A percentile compares a stretch with the other conserved stretches of the same genome.
Conservation (phyloP, 2,888 invertebrate species). For the Reticulitermes lucifugus region DNA sequence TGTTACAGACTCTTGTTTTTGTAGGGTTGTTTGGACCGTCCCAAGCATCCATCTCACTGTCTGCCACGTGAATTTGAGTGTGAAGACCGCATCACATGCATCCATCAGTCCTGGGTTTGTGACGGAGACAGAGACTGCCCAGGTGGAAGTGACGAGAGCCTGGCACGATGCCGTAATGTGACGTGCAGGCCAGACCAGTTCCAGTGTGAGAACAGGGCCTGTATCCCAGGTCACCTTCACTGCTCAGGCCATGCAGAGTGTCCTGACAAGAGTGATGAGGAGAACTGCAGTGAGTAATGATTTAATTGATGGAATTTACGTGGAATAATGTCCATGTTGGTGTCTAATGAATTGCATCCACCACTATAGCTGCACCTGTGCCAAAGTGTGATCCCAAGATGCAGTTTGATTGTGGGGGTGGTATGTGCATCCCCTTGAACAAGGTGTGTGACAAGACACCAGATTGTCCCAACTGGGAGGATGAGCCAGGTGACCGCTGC, state of each 20-base stretch:
- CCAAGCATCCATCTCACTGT: slow-evolving; percentile 73
- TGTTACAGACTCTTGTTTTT: neutral
- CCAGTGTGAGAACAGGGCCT: slow-evolving; percentile 79
- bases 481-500: slow-evolving; percentile 85
- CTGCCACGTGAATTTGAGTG: slow-evolving; percentile 81
- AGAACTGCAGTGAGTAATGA: slow-evolving; percentile 77
- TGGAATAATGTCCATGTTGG: slow-evolving; percentile 46
- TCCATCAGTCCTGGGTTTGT: slow-evolving; percentile 85
- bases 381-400: slow-evolving; percentile 79
- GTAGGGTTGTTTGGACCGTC: slow-evolving; percentile 72
- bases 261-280: slow-evolving; percentile 87
- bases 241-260: slow-evolving; percentile 89
- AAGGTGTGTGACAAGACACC: slow-evolving; percentile 87
- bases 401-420: slow-evolving; percentile 87
- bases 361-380: slow-evolving; percentile 65
- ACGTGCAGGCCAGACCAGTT: slow-evolving; percentile 90
- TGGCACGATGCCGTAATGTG: slow-evolving; percentile 73
- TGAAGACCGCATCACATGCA: slow-evolving; percentile 82
- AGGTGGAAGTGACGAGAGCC: slow-evolving; percentile 82
- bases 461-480: slow-evolving; percentile 90
- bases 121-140: slow-evolving; percentile 88
- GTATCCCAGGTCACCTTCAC: slow-evolving; percentile 83
- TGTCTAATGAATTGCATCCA: slow-evolving; percentile 46
- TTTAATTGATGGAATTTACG: too few relatives aligned
- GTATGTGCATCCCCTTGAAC: slow-evolving; percentile 82